Evolutionary conservation across 1,140 invertebrate species (phyloP).

Genomic region (Drosophila sp.): DNA sequence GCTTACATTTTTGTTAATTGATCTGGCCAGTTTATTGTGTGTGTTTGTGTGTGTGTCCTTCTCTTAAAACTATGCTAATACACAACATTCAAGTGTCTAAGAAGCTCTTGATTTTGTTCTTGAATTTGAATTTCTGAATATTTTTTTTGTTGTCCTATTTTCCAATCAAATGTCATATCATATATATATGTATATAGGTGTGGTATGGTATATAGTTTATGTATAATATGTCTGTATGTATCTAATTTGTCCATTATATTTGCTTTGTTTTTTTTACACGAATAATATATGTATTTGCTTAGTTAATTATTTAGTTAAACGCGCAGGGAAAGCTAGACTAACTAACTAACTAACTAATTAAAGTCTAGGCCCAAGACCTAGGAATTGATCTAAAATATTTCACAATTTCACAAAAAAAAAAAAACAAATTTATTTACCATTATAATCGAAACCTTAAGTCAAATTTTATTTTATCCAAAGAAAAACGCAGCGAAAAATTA

Average conservation of each 20-base stretch:
- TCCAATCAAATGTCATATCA: not conserved
- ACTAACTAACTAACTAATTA: too few species aligned
- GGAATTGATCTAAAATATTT: too few species aligned
- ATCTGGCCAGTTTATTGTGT: conserved; percentile 11
- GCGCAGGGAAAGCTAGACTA: too few species aligned
- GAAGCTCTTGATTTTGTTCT: conserved; percentile 79
- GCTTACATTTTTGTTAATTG: not conserved
- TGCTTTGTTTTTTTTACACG: not conserved
- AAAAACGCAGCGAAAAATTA: too few species aligned
- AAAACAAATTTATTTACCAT: too few species aligned
- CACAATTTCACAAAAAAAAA: too few species aligned
- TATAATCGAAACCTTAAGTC: too few species aligned
- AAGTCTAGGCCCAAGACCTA: too few species aligned
- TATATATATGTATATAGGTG: not conserved
- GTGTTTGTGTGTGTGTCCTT: conserved; percentile 29
- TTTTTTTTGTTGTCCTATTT: conserved; percentile 4
- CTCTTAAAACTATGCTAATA: conserved; percentile 26
- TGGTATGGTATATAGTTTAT: not conserved
- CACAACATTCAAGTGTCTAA: conserved; percentile 66
- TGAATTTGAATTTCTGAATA: conserved; percentile 18
- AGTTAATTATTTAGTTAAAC: too few species aligned
- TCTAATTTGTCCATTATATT: not conserved
- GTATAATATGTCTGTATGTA: not conserved
- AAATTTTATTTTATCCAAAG: too few species aligned
- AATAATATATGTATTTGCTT: not conserved